Evolutionary conservation across 2,797 vertebrate genomes (phyloP), one percentile per base, ranked within the genome.

Genomic region (Sandelia bainsii): DNA sequence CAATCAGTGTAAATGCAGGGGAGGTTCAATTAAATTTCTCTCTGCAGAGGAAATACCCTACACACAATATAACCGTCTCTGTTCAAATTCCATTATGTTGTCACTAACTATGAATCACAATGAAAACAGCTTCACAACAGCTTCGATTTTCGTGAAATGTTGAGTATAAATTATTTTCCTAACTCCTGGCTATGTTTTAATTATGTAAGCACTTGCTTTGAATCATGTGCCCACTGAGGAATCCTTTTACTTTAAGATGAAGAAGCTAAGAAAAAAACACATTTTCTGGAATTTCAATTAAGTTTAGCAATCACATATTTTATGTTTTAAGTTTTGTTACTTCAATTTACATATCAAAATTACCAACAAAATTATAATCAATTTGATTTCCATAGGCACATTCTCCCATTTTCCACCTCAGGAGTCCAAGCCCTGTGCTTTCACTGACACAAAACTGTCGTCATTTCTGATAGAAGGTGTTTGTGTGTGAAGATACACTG

Each of bases 21-120:
- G 69, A 80, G 82, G 90, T 92, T 92, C 85, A 93, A 92, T 93
- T 91, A 91, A 86, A 86, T 89, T 82, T 82, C 65, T 82, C 86
- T 81, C 79, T 70, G 74, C 76, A 66, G 84, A 89, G 83, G 70
- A 90, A 89, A 87, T 67, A 68, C 88, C 70, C 71, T 80, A 85
- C 72, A 88, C 82, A 91, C 73, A 84, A 76, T 72, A 75, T 79
- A 80, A 81, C 68, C 39, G 32, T 80, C 83, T 80, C 76, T 84
- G 75, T 84, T 89, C 80, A 60, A 68, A 86, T 90, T 90, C 84
- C 84, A 89, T 93, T 91, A 89, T 87, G 80, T 83, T 91, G 85
- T 92, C 87, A 85, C 84, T 59, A 54, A 68, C 87, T 73, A 87
- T 90, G 87, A 92, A 86, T 92, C 87, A 81, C 77, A 85, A 85